phyloP scores from a whole-genome alignment of 2,797 vertebrate species.

The Pangasius mekongensis region DNA sequence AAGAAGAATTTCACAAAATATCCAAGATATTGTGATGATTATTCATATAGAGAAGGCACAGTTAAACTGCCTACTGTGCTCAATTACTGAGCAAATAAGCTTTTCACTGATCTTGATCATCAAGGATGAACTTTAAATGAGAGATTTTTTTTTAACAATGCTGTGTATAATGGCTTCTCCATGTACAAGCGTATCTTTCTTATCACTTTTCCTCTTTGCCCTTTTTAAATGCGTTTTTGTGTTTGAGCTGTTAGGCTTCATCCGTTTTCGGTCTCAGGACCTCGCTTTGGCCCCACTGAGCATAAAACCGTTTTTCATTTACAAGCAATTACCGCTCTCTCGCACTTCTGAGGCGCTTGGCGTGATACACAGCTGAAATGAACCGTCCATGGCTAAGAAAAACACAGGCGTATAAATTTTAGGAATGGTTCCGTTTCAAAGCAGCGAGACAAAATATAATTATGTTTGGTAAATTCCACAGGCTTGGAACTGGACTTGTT shows the following conservation, averaged over 20 bases:
- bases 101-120: neutral
- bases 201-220: neutral
- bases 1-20: neutral
- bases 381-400: constrained; percentile 23
- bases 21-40: neutral
- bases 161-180: neutral
- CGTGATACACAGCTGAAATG: constrained; percentile 23
- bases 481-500: constrained; percentile 29
- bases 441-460: constrained; percentile 28
- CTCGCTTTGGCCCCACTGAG: constrained; percentile 28
- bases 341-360: constrained; percentile 35
- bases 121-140: neutral
- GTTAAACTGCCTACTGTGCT: neutral
- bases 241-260: neutral
- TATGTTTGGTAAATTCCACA: constrained; percentile 21
- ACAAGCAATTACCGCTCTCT: constrained; percentile 50
- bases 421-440: constrained; percentile 30
- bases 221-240: constrained; percentile 2
- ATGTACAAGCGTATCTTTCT: neutral
- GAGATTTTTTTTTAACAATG: neutral
- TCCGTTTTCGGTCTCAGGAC: neutral
- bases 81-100: neutral
- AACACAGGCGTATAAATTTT: constrained; percentile 17
- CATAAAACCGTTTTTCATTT: constrained; percentile 49
- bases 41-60: neutral